These are phyloP conservation scores for Periophthalmodon schlosseri DNA, from an alignment of 2,113 vertebrate genomes.

Conservation along the genomic window DNA sequence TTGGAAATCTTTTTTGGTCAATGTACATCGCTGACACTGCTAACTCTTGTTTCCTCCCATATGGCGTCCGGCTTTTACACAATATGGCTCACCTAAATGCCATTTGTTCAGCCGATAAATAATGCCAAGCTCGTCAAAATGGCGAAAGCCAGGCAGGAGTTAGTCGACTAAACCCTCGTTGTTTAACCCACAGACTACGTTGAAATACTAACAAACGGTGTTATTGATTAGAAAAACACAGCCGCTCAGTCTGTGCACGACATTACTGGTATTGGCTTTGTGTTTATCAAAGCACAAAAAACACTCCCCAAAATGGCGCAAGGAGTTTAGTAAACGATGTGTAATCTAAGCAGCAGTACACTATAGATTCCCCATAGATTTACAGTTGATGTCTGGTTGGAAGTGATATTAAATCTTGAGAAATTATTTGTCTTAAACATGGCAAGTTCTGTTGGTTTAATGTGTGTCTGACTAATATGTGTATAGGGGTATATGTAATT, in stretches of 20 bases:
- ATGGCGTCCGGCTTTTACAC: not conserved
- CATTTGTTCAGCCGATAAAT: slow-evolving; percentile 43
- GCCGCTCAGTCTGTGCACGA: not conserved
- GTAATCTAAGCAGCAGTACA: slow-evolving; percentile 6
- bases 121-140: slow-evolving; percentile 70
- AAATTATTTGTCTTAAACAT: not conserved
- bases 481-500: too few species aligned
- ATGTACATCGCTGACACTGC: too few species aligned
- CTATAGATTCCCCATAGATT: not conserved
- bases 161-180: slow-evolving; percentile 52
- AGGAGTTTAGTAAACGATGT: slow-evolving; percentile 37
- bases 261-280: not conserved
- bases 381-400: not conserved
- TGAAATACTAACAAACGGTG: not conserved
- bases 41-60: not conserved
- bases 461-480: not conserved
- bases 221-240: not conserved
- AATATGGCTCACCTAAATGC: slow-evolving; percentile 21
- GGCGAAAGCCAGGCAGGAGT: slow-evolving; percentile 78
- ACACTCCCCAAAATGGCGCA: slow-evolving; percentile 74
- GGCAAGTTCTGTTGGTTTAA: not conserved
- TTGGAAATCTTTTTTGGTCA: not conserved
- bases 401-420: not conserved
- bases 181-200: slow-evolving; percentile 26
- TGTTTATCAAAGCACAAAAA: slow-evolving; percentile 3